Percentiles rank a stretch among this genome's conserved stretches.
Conservation (phyloP, 2,888 invertebrate species). For the Sturmia bella region DNA sequence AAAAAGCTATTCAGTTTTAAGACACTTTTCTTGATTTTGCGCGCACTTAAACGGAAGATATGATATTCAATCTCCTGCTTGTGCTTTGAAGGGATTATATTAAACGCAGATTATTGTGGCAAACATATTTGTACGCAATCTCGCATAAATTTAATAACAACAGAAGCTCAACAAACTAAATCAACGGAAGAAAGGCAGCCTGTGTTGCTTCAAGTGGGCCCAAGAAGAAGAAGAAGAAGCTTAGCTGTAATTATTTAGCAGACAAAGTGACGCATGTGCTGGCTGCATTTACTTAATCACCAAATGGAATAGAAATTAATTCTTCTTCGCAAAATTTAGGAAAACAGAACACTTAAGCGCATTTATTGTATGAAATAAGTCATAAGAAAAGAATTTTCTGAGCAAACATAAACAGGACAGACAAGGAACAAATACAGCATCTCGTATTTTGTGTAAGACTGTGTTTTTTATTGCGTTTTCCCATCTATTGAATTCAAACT, state of each 20-base stretch:
- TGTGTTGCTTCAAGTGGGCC: background rate
- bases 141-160: background rate
- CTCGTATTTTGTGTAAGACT: no score
- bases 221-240: conserved; percentile 17
- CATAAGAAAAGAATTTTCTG: no score
- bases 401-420: no score
- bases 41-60: conserved; percentile 1
- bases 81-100: conserved; percentile 26
- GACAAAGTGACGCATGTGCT: conserved; percentile 58
- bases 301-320: background rate
- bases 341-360: no score
- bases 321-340: no score
- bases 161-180: conserved; percentile 18
- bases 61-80: conserved; percentile 15
- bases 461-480: no score
- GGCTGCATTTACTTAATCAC: background rate
- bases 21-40: conserved; percentile 7
- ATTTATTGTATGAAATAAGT: no score
- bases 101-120: conserved; percentile 10
- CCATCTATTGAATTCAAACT: no score
- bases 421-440: no score
- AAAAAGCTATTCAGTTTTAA: conserved; percentile 44
- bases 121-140: background rate
- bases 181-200: background rate
- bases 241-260: conserved; percentile 35